Conservation (phyloP, 1,140 invertebrate genomes). For the Diuraphis noxia region DNA sequence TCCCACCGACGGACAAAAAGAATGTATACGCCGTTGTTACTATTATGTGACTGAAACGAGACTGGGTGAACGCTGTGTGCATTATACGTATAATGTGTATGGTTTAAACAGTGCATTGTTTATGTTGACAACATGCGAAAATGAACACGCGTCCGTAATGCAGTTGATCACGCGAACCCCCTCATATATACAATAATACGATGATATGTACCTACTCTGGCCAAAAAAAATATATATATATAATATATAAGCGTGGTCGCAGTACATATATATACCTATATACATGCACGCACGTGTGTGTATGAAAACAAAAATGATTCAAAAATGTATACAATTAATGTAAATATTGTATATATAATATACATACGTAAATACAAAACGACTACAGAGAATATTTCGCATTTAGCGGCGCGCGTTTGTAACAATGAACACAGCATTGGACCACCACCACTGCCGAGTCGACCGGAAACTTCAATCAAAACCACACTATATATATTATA, state of each 20-base stretch:
- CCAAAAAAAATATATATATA: not conserved
- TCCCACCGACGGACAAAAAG: not conserved
- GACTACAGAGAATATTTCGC: not conserved
- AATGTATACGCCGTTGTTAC: conserved; percentile 5
- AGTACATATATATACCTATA: not conserved
- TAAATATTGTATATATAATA: not conserved
- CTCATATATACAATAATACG: not conserved
- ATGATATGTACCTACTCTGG: not conserved
- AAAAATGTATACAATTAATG: not conserved
- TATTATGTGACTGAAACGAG: conserved; percentile 13
- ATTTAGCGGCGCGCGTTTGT: not conserved
- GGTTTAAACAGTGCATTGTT: conserved; percentile 35
- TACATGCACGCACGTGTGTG: not conserved
- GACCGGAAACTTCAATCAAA: conserved; percentile 49
- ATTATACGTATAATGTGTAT: not conserved
- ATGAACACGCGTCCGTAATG: conserved; percentile 48
- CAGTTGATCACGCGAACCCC: conserved; percentile 49
- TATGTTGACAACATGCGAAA: conserved; percentile 53
- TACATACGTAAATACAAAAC: not conserved
- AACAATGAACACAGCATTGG: not conserved
- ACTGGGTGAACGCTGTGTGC: not conserved
- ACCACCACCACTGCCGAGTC: not conserved
- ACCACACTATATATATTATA: not conserved
- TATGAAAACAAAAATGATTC: not conserved
- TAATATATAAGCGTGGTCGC: too few relatives aligned